Conservation (phyloP, 2,888 invertebrate genomes). For the Miltochrista miniata region DNA sequence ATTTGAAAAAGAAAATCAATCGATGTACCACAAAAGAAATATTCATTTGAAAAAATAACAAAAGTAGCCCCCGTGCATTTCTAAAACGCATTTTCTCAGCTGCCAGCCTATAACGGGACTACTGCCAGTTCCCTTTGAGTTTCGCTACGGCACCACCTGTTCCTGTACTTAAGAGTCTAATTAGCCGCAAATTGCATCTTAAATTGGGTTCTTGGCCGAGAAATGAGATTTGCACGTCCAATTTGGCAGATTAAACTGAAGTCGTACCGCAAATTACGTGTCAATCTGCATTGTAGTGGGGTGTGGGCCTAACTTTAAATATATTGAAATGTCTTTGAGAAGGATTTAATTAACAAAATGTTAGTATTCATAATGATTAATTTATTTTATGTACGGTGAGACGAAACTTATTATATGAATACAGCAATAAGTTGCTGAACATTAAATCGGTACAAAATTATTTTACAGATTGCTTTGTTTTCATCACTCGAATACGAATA, state of each 20-base stretch:
- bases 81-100: no score
- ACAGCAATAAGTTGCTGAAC: no score
- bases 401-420: no score
- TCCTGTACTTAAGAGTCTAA: conserved; percentile 76
- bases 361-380: conserved; percentile 2
- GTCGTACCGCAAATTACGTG: conserved; percentile 65
- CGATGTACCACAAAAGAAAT: no score
- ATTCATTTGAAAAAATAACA: no score
- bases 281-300: conserved; percentile 61
- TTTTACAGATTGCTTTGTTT: no score
- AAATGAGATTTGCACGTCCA: conserved; percentile 78
- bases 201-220: conserved; percentile 72
- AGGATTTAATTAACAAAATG: conserved; percentile 24
- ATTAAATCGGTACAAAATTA: no score
- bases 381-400: background rate
- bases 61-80: no score
- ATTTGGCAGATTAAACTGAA: conserved; percentile 71
- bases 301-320: conserved; percentile 31
- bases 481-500: no score
- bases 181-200: conserved; percentile 78
- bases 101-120: conserved; percentile 45
- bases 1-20: no score
- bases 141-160: conserved; percentile 43
- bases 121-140: conserved; percentile 65
- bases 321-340: conserved; percentile 34